Evolutionary conservation across 2,888 invertebrate genomes (phyloP), one percentile per base, ranked within the genome.

Genomic region (Lymantria monacha): DNA sequence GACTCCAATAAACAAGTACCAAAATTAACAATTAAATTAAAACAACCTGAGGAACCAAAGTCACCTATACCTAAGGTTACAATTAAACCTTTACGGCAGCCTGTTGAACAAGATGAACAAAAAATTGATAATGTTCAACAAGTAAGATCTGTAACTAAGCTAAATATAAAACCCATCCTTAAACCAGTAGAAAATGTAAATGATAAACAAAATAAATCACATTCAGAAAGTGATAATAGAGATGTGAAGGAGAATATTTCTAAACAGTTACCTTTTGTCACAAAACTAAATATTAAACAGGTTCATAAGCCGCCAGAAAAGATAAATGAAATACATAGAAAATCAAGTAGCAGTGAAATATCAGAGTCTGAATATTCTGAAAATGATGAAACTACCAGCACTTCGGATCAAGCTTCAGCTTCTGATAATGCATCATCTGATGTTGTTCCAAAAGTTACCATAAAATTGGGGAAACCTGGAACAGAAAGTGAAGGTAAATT

Each of bases 341-440:
- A 90, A 68, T 91, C 89, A 22, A 88, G 89, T 62, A 91, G 87
- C 65, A 92, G 91, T 83, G 92, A 91, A 79, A 87, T 89, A 72
- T 90, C 91, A 44, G 92, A 90, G 79, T 91, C 87, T 8, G 92
- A 91, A 73, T 92, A 85, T 69, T 91, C 92, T 51, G 91, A 92
- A 76, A 92, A 89, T 91, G 93, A 91, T 81, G 91, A 83, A 77
- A 92, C 70, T 67, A 85, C 84, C 61, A 92, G 87, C 62, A 85
- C 86, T 49, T 86, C 87, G 51, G 91, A 85, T 60, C 87, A 85
- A 69, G 75, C 87, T 40, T 89, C 89, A 49, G 69, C 84, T 43
- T 87, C 89, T 38, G 89, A 91, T 67, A 87, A 87, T 66, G 85
- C 85, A 1, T 59, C 77, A 48, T 63, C 74, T 59, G 87, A 87